A percentile compares a stretch with the other conserved stretches of the same genome.
Conservation (phyloP, 2,888 invertebrate genomes). For the Bugula neritina region DNA sequence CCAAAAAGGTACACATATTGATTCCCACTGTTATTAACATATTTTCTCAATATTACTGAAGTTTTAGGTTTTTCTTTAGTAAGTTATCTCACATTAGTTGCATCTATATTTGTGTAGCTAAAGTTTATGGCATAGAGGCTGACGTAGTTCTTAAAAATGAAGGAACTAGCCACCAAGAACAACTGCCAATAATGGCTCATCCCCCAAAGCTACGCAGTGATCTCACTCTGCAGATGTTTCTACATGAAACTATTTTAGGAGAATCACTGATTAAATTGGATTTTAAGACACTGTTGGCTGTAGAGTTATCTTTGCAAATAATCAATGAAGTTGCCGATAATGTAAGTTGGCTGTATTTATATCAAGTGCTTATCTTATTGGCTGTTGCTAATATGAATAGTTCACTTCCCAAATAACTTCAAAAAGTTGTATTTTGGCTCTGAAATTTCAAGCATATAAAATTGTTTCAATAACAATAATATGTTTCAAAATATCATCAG, state of each 20-base stretch:
- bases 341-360: not conserved
- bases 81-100: too few species aligned
- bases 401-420: too few species aligned
- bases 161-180: conserved; percentile 52
- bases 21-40: too few species aligned
- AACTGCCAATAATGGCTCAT: conserved; percentile 78
- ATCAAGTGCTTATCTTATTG: too few species aligned
- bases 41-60: too few species aligned
- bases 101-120: too few species aligned
- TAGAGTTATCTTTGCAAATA: conserved; percentile 51
- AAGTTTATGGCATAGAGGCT: conserved; percentile 66
- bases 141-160: conserved; percentile 66
- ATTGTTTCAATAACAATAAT: too few species aligned
- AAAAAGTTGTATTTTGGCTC: too few species aligned
- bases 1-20: conserved; percentile 54
- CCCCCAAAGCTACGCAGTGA: conserved; percentile 70
- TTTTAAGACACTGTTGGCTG: conserved; percentile 74
- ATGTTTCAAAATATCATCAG: too few species aligned
- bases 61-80: too few species aligned
- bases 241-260: conserved; percentile 58
- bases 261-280: conserved; percentile 72
- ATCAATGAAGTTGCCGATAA: conserved; percentile 33
- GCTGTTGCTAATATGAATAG: too few species aligned
- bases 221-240: conserved; percentile 68
- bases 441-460: too few species aligned